Conservation (phyloP, 2,797 vertebrate genomes). For the Zenarchopterus dispar region DNA sequence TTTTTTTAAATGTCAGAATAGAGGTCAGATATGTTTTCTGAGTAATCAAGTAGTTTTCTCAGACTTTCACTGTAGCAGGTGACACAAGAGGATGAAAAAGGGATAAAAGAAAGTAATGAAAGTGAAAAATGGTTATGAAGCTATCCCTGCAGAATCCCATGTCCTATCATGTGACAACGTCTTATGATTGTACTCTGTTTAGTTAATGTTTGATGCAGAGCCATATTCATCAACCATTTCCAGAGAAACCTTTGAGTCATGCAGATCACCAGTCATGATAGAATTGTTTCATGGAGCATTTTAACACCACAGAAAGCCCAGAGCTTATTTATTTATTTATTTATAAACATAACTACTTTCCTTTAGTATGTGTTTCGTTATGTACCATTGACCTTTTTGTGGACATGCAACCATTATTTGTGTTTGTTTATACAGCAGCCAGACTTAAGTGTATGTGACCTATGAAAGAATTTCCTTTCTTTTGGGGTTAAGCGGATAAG, state of each 20-base stretch:
- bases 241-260: conserved; percentile 67
- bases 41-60: background rate
- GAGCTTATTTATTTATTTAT: background rate
- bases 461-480: conserved; percentile 9
- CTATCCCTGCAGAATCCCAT: background rate
- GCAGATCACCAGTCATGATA: conserved; percentile 58
- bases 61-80: background rate
- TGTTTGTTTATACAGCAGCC: conserved; percentile 3
- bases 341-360: background rate
- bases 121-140: conserved; percentile 14
- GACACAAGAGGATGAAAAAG: background rate
- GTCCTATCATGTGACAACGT: conserved; percentile 31
- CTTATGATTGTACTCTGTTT: conserved; percentile 28
- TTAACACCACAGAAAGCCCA: conserved; percentile 8
- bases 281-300: conserved; percentile 6
- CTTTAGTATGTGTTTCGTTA: background rate
- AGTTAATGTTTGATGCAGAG: conserved; percentile 71
- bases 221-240: conserved; percentile 55
- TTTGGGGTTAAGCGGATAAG: conserved; percentile 21
- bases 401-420: background rate
- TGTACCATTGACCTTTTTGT: conserved; percentile 7
- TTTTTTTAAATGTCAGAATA: background rate
- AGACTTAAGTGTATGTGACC: conserved; percentile 13
- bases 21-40: background rate
- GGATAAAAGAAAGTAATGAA: conserved; percentile 15